phyloP scores from a whole-genome alignment of 2,797 vertebrate genomes.

The Prionace glauca region DNA sequence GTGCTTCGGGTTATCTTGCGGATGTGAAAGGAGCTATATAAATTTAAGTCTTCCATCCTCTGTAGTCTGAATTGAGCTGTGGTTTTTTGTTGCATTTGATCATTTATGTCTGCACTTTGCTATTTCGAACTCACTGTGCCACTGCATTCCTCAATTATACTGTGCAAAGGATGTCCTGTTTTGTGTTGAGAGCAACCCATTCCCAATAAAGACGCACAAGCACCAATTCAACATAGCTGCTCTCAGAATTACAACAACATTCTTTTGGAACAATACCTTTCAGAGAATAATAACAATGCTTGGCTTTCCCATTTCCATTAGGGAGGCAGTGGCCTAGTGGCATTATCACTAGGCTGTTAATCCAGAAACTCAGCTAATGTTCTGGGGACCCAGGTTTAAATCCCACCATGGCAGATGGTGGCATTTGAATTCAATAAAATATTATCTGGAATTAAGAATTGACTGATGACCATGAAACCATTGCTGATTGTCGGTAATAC shows the following conservation, averaged over 20 bases:
- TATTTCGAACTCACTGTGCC: not conserved
- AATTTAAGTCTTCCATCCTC: not conserved
- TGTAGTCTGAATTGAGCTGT: not conserved
- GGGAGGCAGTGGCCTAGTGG: no score
- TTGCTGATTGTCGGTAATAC: no score
- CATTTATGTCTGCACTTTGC: not conserved
- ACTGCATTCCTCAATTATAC: not conserved
- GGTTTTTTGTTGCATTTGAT: not conserved
- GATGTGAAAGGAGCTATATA: not conserved
- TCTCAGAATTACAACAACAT: not conserved
- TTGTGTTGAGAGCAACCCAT: not conserved
- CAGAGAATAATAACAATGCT: not conserved
- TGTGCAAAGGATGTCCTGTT: not conserved
- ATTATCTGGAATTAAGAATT: no score
- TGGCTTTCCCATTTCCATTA: not conserved
- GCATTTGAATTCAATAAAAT: no score
- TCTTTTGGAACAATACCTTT: not conserved
- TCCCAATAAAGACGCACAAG: not conserved
- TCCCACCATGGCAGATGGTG: no score
- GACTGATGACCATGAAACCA: no score
- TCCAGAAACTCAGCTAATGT: no score
- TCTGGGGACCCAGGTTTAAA: no score
- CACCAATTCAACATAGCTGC: not conserved
- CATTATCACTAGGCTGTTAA: no score
- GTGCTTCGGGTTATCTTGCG: not conserved